phyloP scores from a whole-genome alignment of 2,113 vertebrate genomes.

The Catagonus wagneri region DNA sequence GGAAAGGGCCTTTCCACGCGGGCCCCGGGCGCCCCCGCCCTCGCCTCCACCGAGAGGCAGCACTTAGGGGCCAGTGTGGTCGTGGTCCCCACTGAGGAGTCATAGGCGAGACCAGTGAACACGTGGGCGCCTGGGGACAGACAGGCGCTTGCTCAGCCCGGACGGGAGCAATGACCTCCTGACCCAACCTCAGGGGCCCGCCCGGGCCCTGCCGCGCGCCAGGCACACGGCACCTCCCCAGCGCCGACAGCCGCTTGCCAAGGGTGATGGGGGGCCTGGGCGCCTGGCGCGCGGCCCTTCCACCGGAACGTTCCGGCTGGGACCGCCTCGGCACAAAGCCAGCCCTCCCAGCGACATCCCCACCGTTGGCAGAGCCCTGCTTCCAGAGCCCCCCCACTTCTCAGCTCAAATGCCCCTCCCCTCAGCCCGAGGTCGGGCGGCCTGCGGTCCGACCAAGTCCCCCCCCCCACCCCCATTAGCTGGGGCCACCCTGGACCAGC shows the following conservation, averaged over 20 bases:
- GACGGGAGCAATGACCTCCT: rapidly evolving
- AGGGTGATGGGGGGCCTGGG: rapidly evolving
- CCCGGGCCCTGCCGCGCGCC: rapidly evolving
- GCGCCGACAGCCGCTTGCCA: rapidly evolving
- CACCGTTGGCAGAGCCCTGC: rapidly evolving
- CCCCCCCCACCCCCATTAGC: neutral
- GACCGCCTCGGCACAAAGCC: rapidly evolving
- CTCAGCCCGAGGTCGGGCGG: neutral
- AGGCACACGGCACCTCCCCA: rapidly evolving
- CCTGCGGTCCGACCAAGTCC: neutral
- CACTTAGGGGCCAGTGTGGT: rapidly evolving
- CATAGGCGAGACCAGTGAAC: neutral
- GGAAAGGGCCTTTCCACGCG: rapidly evolving
- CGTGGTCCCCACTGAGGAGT: neutral
- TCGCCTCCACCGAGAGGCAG: neutral
- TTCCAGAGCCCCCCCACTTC: rapidly evolving
- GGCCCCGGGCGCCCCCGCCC: rapidly evolving
- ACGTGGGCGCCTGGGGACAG: neutral
- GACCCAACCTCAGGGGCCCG: rapidly evolving
- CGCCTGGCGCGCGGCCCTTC: neutral
- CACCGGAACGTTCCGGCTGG: no score
- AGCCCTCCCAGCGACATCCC: rapidly evolving
- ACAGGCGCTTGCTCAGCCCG: rapidly evolving
- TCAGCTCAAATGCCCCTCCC: neutral
- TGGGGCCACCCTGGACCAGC: no score